Percentiles rank a stretch among this genome's conserved stretches.
Evolutionary conservation across 2,888 invertebrate genomes (phyloP).

Genomic region (Urechis unicinctus): DNA sequence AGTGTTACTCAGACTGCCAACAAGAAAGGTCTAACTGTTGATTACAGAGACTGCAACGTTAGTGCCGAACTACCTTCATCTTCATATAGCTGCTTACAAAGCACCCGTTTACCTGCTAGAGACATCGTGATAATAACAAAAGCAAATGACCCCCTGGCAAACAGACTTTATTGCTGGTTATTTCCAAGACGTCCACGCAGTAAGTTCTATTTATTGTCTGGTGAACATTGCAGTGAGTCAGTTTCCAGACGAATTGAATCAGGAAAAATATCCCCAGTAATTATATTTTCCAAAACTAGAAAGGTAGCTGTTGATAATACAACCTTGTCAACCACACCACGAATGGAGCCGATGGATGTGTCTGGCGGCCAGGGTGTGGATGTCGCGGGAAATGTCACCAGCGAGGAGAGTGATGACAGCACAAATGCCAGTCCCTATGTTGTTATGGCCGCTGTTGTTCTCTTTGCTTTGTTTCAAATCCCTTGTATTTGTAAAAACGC

Average conservation of each 20-base stretch:
- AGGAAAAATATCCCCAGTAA: slow-evolving; percentile 10
- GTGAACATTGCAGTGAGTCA: slow-evolving; percentile 14
- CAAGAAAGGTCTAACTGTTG: slow-evolving; percentile 2
- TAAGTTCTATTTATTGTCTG: slow-evolving; percentile 14
- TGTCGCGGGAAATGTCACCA: background rate
- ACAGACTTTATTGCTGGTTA: slow-evolving; percentile 13
- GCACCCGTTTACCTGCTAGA: slow-evolving; percentile 6
- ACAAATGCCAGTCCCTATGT: background rate
- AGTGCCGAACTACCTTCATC: background rate
- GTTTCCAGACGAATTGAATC: slow-evolving; percentile 7
- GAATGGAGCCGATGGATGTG: background rate
- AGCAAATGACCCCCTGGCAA: background rate
- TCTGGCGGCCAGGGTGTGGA: background rate
- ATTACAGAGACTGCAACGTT: slow-evolving; percentile 4
- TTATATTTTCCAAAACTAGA: slow-evolving; percentile 6
- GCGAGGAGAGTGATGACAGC: background rate
- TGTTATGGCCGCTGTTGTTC: background rate
- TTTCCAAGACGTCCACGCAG: slow-evolving; percentile 8
- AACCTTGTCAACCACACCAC: background rate
- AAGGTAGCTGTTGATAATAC: background rate
- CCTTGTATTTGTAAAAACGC: slow-evolving; percentile 2
- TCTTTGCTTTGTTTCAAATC: slow-evolving; percentile 4
- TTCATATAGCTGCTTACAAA: slow-evolving; percentile 15
- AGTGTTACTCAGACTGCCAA: background rate
- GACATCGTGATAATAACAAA: slow-evolving; percentile 11